Evolutionary conservation across 2,888 invertebrate species (phyloP), one percentile per base, ranked within the genome.

Genomic region (Drosophila neotestacea): DNA sequence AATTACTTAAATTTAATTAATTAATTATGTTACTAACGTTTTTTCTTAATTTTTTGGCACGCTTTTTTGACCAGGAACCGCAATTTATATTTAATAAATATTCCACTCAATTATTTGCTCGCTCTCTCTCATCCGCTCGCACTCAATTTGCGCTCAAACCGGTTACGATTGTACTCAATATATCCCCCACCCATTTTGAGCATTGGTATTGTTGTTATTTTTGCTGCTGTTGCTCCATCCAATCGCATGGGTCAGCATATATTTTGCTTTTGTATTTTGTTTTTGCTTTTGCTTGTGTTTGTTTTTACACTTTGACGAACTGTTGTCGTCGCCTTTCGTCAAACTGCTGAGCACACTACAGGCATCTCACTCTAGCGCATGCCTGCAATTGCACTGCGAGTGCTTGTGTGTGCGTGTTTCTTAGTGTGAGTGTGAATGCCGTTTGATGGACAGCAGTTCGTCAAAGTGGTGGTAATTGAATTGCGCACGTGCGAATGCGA

Each of bases 391-490:
- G 61, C 60, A 62, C 10, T 60, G 68, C 64, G 56, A 77, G 38
- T 51, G 38, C 68, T 58, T 39, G 30, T 34, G 28, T 16, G 36
- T 41, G 11, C 22, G 38, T 47, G 4, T 16, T 0, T 22, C 6
- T 47, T 50, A 38, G 44, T 46, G 38, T 32, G 10, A 46, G 48
- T 64, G 44, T 59, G 62, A 10, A 59, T 41, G 54, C 52, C 38
- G 66, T 54, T 74, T 91, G 91, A 91, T 87, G 85, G 91, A 91
- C 91, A 91, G 91, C 91, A 90, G 87, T 91, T 91, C 91, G 86
- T 91, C 91, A 91, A 91, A 91, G 83, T 77, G 85, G 89, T 82
- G 85, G 81, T 86, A 90, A 90, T 90, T 89, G 81, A 90, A 90
- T 90, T 77, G 73, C 70, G 50, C 56, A 68, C 64, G 73, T 65